Evolutionary conservation across 2,113 vertebrate genomes (phyloP).

Genomic region (Xenopus laevis): DNA sequence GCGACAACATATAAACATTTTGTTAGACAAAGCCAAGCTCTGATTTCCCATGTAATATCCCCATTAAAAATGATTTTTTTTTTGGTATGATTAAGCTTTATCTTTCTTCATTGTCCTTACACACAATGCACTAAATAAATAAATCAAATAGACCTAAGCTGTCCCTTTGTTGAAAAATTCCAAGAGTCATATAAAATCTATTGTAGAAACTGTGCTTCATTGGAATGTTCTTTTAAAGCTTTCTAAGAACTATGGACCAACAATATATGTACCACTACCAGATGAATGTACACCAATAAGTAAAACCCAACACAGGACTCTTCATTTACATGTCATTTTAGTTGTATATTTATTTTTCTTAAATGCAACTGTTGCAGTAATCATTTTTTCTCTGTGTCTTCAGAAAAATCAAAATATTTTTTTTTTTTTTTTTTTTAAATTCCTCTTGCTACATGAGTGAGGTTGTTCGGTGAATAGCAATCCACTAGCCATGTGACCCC

Average conservation of each 20-base stretch:
- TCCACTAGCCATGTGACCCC: background rate
- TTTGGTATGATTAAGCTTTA: background rate
- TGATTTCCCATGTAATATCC: background rate
- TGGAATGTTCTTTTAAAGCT: too few species aligned
- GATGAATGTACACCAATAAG: too few species aligned
- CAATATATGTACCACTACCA: too few species aligned
- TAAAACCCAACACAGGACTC: too few species aligned
- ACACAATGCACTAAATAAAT: background rate
- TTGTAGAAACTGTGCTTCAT: too few species aligned
- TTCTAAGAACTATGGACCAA: too few species aligned
- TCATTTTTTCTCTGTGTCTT: background rate
- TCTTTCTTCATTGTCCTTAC: slow-evolving; percentile 18
- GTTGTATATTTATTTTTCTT: too few species aligned
- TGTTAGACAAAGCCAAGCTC: background rate
- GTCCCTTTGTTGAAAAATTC: background rate
- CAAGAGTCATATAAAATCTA: too few species aligned
- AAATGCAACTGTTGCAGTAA: slow-evolving; percentile 34
- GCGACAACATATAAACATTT: too few species aligned
- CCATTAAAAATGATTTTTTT: background rate
- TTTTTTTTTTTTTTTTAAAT: too few species aligned
- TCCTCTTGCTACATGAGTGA: background rate
- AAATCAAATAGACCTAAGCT: background rate
- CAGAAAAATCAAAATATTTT: too few species aligned
- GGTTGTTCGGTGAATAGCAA: background rate
- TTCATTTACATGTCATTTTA: too few species aligned